phyloP scores from a whole-genome alignment of 1,140 invertebrate genomes.

The Helicoverpa armigera region DNA sequence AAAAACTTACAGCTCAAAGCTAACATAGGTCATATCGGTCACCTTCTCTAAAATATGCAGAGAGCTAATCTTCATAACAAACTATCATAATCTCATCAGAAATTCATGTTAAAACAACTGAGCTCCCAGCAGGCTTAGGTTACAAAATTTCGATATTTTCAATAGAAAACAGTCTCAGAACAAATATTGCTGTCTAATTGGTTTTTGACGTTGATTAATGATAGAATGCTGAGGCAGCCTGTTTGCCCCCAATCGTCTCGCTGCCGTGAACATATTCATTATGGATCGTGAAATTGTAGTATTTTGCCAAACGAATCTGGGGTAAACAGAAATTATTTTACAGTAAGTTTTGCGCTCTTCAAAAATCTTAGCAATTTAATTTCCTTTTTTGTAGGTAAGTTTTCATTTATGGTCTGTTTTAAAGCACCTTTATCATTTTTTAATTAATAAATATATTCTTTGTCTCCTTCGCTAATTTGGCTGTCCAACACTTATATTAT shows the following conservation, averaged over 20 bases:
- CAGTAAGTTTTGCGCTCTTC: background rate
- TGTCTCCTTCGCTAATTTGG: too few relatives aligned
- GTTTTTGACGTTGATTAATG: conserved; percentile 76
- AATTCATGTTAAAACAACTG: background rate
- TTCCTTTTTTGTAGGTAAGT: too few relatives aligned
- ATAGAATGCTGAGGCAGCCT: conserved; percentile 58
- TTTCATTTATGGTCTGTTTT: background rate
- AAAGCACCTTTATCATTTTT: too few relatives aligned
- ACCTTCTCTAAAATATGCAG: too few relatives aligned
- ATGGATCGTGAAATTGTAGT: conserved; percentile 60
- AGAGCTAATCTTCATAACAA: too few relatives aligned
- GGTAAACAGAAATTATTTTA: conserved; percentile 2
- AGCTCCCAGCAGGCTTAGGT: background rate
- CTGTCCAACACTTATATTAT: too few relatives aligned
- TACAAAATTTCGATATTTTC: conserved; percentile 21
- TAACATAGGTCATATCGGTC: too few relatives aligned
- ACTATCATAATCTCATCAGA: background rate
- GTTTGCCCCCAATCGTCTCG: conserved; percentile 67
- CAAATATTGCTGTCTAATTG: conserved; percentile 69
- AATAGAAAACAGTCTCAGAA: conserved; percentile 39
- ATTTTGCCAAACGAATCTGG: conserved; percentile 45
- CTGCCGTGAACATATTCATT: conserved; percentile 73
- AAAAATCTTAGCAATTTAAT: too few relatives aligned
- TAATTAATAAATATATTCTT: too few relatives aligned
- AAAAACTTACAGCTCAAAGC: too few relatives aligned